Conservation (phyloP, 2,888 invertebrate species). For the Antheraea yamamai region DNA sequence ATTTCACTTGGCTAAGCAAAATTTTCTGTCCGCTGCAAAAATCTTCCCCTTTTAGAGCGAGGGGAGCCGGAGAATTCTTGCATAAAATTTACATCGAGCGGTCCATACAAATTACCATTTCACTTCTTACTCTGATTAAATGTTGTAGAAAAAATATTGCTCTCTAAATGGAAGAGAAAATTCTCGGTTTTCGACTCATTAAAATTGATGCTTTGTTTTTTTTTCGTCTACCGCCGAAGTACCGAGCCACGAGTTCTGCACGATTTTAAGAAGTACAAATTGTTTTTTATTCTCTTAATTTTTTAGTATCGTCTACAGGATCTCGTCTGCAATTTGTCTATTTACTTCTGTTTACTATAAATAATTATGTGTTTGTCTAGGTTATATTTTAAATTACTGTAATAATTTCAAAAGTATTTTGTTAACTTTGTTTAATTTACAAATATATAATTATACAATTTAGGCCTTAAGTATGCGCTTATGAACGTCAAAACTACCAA, state of each 20-base stretch:
- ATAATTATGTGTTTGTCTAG: not conserved
- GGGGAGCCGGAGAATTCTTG: conserved; percentile 73
- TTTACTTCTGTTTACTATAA: not conserved
- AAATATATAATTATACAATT: too few species aligned
- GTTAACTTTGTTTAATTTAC: too few species aligned
- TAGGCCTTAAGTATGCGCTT: too few species aligned
- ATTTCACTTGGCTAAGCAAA: conserved; percentile 82
- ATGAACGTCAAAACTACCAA: too few species aligned
- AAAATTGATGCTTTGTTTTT: conserved; percentile 77
- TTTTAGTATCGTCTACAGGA: not conserved
- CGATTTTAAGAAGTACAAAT: conserved; percentile 5
- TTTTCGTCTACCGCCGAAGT: conserved; percentile 35
- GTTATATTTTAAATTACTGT: not conserved
- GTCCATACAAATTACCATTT: conserved; percentile 82
- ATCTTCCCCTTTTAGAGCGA: conserved; percentile 76
- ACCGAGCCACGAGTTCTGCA: not conserved
- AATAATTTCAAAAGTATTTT: not conserved
- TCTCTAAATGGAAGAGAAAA: conserved; percentile 78
- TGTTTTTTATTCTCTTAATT: not conserved
- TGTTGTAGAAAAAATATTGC: conserved; percentile 82
- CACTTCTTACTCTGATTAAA: conserved; percentile 82
- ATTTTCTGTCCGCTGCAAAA: conserved; percentile 81
- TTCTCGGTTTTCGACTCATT: conserved; percentile 79
- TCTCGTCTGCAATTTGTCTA: not conserved
- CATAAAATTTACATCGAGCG: conserved; percentile 82